phyloP scores from a whole-genome alignment of 23 tunicate species.

The Trididemnum clinides region DNA sequence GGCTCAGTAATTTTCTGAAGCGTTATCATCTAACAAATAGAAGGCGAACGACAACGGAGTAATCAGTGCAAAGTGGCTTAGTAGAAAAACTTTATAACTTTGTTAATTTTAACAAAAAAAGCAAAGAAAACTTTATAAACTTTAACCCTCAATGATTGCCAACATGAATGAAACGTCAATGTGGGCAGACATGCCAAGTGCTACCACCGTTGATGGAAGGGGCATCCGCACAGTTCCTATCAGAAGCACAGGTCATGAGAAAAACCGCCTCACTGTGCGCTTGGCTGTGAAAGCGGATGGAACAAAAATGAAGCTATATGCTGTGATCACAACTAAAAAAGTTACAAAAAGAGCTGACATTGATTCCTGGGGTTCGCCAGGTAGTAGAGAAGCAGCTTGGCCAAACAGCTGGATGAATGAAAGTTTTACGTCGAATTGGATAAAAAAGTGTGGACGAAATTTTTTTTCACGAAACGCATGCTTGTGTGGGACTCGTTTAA shows the following conservation, averaged over 20 bases:
- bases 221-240: slow-evolving; percentile 31
- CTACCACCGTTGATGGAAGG: slow-evolving; percentile 25
- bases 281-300: too few species aligned
- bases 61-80: slow-evolving; percentile 29
- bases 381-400: slow-evolving; percentile 9
- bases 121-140: background rate
- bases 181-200: slow-evolving; percentile 49
- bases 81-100: too few species aligned
- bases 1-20: slow-evolving; percentile 24
- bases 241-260: slow-evolving; percentile 40
- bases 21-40: slow-evolving; percentile 12
- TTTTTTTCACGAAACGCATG: slow-evolving; percentile 38
- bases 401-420: slow-evolving; percentile 39
- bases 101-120: slow-evolving; percentile 13
- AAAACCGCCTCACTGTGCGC: slow-evolving; percentile 23
- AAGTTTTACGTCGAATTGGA: slow-evolving; percentile 22
- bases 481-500: slow-evolving; percentile 43
- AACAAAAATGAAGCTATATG: too few species aligned
- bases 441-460: slow-evolving; percentile 16
- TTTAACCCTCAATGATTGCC: slow-evolving; percentile 25
- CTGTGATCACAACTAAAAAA: background rate
- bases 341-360: slow-evolving; percentile 19
- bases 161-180: slow-evolving; percentile 49
- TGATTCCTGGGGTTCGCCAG: slow-evolving; percentile 37
- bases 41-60: slow-evolving; percentile 39